Percentiles rank a stretch among this genome's conserved stretches.
phyloP scores from a whole-genome alignment of 2,888 invertebrate genomes.

The Nemoura dubitans region DNA sequence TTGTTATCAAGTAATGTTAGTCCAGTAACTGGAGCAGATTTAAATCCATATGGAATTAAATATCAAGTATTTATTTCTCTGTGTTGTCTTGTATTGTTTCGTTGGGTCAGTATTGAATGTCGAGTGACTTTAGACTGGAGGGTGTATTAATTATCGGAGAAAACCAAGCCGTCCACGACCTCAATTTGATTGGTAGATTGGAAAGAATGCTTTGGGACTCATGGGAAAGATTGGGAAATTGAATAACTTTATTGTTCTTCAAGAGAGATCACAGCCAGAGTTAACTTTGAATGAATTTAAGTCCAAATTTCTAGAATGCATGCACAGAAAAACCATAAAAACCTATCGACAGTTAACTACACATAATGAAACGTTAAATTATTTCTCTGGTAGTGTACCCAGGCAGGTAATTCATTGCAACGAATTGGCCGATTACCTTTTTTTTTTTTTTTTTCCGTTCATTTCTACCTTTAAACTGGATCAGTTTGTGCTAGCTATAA shows the following conservation, averaged over 20 bases:
- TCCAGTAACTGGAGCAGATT: background rate
- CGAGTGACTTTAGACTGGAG: conserved; percentile 31
- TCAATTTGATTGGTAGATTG: conserved; percentile 24
- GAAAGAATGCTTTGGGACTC: background rate
- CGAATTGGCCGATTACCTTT: background rate
- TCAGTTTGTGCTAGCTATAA: background rate
- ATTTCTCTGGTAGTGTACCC: background rate
- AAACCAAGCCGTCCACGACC: conserved; percentile 39
- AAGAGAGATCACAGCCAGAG: background rate
- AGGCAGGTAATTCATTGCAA: background rate
- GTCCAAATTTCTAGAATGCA: too few relatives aligned
- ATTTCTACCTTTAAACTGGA: too few relatives aligned
- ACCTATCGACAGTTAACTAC: too few relatives aligned
- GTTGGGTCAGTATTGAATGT: conserved; percentile 5
- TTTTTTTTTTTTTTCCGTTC: background rate
- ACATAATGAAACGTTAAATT: too few relatives aligned
- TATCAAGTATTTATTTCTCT: background rate
- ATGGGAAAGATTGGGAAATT: conserved; percentile 8
- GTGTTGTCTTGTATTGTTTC: background rate
- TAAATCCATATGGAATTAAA: background rate
- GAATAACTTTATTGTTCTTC: background rate
- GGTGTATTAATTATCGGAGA: conserved; percentile 9
- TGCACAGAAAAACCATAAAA: too few relatives aligned
- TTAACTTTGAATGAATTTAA: background rate
- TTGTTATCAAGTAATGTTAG: background rate